These are phyloP conservation scores for Apaloderma vittatum DNA, from an alignment of 2,113 vertebrate genomes.

Conservation along the genomic window DNA sequence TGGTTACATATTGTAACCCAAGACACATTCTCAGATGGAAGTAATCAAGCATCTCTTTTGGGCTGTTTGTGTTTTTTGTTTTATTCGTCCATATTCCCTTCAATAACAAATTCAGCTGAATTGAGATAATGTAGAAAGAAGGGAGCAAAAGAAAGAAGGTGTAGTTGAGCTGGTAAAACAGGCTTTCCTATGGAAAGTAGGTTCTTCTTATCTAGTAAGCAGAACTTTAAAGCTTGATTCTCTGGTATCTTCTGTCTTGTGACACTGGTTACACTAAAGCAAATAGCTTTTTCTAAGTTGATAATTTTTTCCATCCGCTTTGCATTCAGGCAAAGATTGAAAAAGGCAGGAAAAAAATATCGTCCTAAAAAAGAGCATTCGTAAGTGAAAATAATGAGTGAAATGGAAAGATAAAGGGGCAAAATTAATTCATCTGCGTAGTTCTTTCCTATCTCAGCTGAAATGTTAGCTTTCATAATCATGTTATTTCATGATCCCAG, in stretches of 20 bases:
- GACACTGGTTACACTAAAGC: not conserved
- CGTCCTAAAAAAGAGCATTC: not conserved
- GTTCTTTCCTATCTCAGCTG: not conserved
- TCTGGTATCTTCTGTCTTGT: not conserved
- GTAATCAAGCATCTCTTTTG: not conserved
- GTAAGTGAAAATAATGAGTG: not conserved
- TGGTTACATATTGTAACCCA: too few relatives aligned
- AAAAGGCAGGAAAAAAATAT: not conserved
- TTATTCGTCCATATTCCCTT: not conserved
- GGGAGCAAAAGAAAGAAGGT: not conserved
- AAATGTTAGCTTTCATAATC: not conserved
- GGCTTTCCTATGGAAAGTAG: not conserved
- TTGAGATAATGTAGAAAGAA: not conserved
- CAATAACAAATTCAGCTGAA: not conserved
- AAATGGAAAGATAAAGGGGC: not conserved
- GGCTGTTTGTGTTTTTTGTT: not conserved
- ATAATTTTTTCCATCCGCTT: not conserved
- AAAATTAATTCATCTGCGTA: not conserved
- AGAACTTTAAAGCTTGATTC: not conserved
- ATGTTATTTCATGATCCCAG: not conserved
- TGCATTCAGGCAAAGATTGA: not conserved
- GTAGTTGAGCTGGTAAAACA: not conserved
- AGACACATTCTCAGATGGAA: not conserved
- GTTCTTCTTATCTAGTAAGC: not conserved
- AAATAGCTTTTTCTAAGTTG: not conserved